These are phyloP conservation scores for Anableps anableps DNA, from an alignment of 2,797 vertebrate genomes.

Conservation along the genomic window DNA sequence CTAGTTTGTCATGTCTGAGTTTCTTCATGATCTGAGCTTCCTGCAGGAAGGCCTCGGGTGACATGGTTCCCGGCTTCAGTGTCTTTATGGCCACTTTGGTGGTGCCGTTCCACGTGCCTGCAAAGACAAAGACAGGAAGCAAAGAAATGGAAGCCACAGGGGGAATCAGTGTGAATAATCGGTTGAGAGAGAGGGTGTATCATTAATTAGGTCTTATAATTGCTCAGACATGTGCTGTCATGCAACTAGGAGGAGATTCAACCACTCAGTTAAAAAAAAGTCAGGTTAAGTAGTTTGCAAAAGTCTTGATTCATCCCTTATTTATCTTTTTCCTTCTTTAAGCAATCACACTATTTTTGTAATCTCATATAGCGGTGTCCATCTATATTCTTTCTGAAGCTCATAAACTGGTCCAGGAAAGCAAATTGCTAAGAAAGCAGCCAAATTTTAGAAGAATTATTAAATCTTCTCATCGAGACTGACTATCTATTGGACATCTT, in stretches of 20 bases:
- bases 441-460: not conserved
- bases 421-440: not conserved
- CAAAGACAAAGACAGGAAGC: constrained; percentile 20
- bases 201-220: constrained; percentile 71
- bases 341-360: not conserved
- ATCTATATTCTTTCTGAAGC: not conserved
- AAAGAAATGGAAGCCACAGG: constrained; percentile 31
- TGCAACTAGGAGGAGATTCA: constrained; percentile 40
- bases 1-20: constrained; percentile 93
- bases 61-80: constrained; percentile 96
- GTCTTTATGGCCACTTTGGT: constrained; percentile 98
- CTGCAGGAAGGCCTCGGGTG: constrained; percentile 95
- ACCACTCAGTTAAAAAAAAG: constrained; percentile 8
- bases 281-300: not conserved
- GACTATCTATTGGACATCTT: not conserved
- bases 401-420: not conserved
- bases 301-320: not conserved
- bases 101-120: constrained; percentile 97
- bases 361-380: not conserved
- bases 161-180: constrained; percentile 65
- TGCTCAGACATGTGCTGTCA: constrained; percentile 60
- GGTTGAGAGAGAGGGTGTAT: constrained; percentile 46
- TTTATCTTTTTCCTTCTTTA: not conserved
- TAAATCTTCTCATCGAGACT: not conserved
- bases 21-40: constrained; percentile 99